Base-by-base conservation (phyloP, 2,888 invertebrate genomes). In the Cheilosia grossa region DNA sequence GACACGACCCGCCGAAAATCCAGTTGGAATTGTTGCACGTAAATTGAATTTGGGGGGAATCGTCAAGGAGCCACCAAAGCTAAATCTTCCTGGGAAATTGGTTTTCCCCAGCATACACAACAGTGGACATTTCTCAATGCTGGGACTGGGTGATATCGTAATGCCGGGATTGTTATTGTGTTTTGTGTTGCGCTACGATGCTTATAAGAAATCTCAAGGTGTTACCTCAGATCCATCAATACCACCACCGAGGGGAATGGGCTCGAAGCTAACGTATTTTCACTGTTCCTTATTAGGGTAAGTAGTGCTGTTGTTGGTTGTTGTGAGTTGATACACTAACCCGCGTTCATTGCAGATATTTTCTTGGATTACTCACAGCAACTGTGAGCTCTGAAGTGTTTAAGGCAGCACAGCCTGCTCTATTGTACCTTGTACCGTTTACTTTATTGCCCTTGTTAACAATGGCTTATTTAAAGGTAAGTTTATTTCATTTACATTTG, bases 91-190 rank as follows among this genome's bases (percentile, higher is more conserved):
- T 42, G 99, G 98, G 88, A 99, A 99, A 93, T 94, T 99, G 86
- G 98, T 99, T 87, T 99, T 99, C 93, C 99, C 99, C 82, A 98
- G 98, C 91, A 96, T 98, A 94, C 98, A 98, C 92, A 98, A 98
- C 92, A 95, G 96, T 89, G 98, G 98, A 89, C 98, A 98, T 92
- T 99, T 99, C 93, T 98, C 98, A 85, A 99, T 99, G 98, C 94
- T 99, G 87, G 95, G 96, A 88, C 93, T 96, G 66, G 96, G 96
- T 19, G 96, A 96, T 91, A 96, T 96, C 67, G 98, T 99, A 70
- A 98, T 99, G 98, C 98, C 98, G 24, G 99, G 99, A 2, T 93
- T 99, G 69, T 92, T 99, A 89, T 93, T 99, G 87, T 99, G 99
- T 93, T 99, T 99, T 93, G 99, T 99, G 83, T 93, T 99, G 89